Percentiles rank a stretch among this genome's conserved stretches.
These are phyloP conservation scores for Prosapia bicincta DNA, from an alignment of 2,888 invertebrate genomes.

Conservation along the genomic window DNA sequence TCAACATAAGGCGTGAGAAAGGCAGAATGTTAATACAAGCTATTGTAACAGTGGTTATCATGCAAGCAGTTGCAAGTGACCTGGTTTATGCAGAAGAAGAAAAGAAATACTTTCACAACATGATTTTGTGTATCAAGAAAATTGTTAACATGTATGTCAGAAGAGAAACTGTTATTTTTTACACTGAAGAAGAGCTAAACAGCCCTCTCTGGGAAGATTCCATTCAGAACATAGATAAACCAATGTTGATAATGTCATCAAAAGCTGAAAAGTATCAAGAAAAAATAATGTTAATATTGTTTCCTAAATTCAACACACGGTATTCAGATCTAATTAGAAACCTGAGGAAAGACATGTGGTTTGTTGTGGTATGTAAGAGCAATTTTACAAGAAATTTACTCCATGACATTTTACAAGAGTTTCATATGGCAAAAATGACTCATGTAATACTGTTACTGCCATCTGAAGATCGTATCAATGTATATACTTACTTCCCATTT, in stretches of 20 bases:
- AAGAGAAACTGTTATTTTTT: conserved; percentile 9
- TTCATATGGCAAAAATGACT: conserved; percentile 18
- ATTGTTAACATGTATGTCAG: conserved; percentile 4
- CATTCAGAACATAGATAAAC: conserved; percentile 9
- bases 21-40: neutral
- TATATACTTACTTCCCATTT: conserved; percentile 38
- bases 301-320: neutral
- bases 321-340: conserved; percentile 2
- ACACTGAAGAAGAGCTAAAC: conserved; percentile 7
- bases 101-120: neutral
- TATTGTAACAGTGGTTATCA: neutral
- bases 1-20: neutral
- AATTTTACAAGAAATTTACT: neutral
- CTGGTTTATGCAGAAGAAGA: neutral
- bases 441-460: conserved; percentile 11
- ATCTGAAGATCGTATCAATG: conserved; percentile 14
- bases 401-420: conserved; percentile 1
- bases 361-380: neutral
- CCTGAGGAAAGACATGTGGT: neutral
- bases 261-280: neutral
- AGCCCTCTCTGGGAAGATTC: conserved; percentile 6
- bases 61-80: neutral
- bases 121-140: conserved; percentile 6
- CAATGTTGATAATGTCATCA: conserved; percentile 12
- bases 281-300: conserved; percentile 11